Conservation (phyloP, 1,140 invertebrate species). For the Rhyzopertha dominica region DNA sequence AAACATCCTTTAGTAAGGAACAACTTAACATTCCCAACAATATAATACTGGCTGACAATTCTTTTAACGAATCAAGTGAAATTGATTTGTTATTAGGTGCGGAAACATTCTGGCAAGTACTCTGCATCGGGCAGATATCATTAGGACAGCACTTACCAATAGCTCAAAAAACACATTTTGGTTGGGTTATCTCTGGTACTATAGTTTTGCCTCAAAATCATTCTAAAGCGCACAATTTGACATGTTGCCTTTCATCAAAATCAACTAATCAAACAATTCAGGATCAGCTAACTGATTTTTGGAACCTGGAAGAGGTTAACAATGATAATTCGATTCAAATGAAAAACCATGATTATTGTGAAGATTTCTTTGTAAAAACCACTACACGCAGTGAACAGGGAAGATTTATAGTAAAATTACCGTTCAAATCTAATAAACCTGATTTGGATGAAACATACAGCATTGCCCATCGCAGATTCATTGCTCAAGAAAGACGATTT, state of each 20-base stretch:
- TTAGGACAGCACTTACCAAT: constrained; percentile 15
- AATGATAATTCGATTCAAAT: neutral
- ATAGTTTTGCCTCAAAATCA: neutral
- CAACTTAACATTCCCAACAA: neutral
- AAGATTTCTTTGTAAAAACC: constrained; percentile 21
- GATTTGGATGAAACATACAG: constrained; percentile 23
- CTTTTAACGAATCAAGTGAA: constrained; percentile 21
- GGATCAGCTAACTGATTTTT: constrained; percentile 23
- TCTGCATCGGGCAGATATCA: constrained; percentile 24
- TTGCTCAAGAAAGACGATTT: constrained; percentile 25
- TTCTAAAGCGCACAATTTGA: neutral
- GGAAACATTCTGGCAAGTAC: constrained; percentile 30
- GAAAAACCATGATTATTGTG: constrained; percentile 11
- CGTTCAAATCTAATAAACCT: constrained; percentile 21
- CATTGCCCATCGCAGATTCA: constrained; percentile 25
- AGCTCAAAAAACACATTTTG: constrained; percentile 30
- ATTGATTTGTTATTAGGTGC: constrained; percentile 31
- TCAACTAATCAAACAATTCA: neutral
- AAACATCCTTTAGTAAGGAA: neutral
- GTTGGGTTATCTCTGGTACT: constrained; percentile 23
- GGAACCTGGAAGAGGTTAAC: constrained; percentile 26
- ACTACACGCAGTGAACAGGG: constrained; percentile 18
- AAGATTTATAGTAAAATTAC: constrained; percentile 29
- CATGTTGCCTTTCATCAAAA: neutral
- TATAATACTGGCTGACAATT: constrained; percentile 23